Conservation (phyloP, 1,140 invertebrate genomes). For the Heliconius hermathena region DNA sequence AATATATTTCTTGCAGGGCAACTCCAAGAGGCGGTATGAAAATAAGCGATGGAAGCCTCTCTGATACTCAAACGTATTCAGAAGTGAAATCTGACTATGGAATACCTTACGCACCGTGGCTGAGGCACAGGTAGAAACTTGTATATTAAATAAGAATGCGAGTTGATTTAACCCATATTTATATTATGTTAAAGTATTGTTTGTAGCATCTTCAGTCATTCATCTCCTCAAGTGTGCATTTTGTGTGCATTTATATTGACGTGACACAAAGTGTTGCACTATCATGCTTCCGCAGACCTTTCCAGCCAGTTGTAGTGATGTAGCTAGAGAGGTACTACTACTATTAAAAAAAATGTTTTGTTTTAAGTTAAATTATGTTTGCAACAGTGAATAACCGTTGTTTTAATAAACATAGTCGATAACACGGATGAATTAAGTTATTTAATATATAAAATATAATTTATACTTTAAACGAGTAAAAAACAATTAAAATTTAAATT, state of each 20-base stretch:
- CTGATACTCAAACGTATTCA: constrained; percentile 87
- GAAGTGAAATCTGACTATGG: constrained; percentile 85
- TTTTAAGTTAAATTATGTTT: too few species aligned
- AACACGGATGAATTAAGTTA: too few species aligned
- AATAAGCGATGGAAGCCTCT: constrained; percentile 89
- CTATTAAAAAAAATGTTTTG: too few species aligned
- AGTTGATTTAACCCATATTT: constrained; percentile 37
- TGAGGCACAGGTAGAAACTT: constrained; percentile 84
- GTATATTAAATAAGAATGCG: constrained; percentile 36
- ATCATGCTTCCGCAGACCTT: constrained; percentile 58
- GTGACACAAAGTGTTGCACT: constrained; percentile 43
- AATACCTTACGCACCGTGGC: constrained; percentile 86
- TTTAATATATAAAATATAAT: too few species aligned
- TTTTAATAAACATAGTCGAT: too few species aligned
- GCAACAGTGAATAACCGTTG: too few species aligned
- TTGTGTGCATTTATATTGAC: constrained; percentile 37
- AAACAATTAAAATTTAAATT: too few species aligned
- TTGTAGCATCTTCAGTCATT: constrained; percentile 43
- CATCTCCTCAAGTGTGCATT: constrained; percentile 42
- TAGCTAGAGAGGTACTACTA: not conserved
- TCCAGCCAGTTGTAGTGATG: constrained; percentile 54
- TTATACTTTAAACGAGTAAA: too few species aligned
- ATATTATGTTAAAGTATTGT: constrained; percentile 35
- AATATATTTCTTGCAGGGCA: constrained; percentile 65
- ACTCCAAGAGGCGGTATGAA: constrained; percentile 83